Base-by-base conservation (phyloP, 2,797 vertebrate species). In the Sebastes dallii region DNA sequence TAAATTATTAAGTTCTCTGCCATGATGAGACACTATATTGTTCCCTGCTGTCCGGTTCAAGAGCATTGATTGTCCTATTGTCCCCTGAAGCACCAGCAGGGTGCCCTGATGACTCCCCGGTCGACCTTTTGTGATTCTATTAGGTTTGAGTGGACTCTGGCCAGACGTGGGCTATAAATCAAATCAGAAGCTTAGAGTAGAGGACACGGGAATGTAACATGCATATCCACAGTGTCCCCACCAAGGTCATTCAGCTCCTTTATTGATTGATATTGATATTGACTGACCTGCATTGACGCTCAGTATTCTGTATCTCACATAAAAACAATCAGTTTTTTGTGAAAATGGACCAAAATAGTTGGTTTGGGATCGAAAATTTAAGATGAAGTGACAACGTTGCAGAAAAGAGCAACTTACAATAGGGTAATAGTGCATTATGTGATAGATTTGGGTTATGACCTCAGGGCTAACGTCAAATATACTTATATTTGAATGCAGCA, bases 91-190 rank as follows among this genome's bases (percentile, higher is more conserved):
- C 55, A 30, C 80, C 78, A 64, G 56, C 5, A 0, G 61, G 60
- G 25, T 66, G 66, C 61, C 52, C 77, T 22, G 24, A 77, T 24
- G 77, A 79, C 84, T 78, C 79, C 56, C 61, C 32, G 8, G 29
- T 75, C 61, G 60, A 88, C 87, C 77, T 89, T 85, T 80, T 50
- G 73, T 80, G 78, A 89, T 88, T 88, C 5, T 74, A 84, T 89
- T 90, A 81, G 60, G 29, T 87, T 72, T 83, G 85, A 84, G 78
- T 91, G 85, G 88, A 90, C 77, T 74, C 24, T 24, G 50, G 66
- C 82, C 84, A 89, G 83, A 87, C 73, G 11, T 36, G 66, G 56
- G 55, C 75, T 29, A 74, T 90, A 88, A 93, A 92, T 92, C 89
- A 90, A 77, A 92, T 93, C 87, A 81, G 34, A 66, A 61, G 79